phyloP scores from a whole-genome alignment of 2,888 invertebrate genomes.

The Eupsilia transversa region DNA sequence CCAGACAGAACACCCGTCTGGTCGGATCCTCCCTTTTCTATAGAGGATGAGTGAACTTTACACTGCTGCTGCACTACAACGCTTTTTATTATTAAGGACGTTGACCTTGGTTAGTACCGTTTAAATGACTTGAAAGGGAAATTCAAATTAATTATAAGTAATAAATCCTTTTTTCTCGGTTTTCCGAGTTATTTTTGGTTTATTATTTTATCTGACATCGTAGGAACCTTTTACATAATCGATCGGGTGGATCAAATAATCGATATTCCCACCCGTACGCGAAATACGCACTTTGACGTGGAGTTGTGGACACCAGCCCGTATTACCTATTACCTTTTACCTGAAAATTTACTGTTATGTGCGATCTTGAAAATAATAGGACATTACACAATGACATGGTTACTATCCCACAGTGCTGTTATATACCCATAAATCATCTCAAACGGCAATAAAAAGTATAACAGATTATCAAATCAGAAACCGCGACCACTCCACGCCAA shows the following conservation, averaged over 20 bases:
- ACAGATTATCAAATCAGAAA: background rate
- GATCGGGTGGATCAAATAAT: no score
- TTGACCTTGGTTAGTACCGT: background rate
- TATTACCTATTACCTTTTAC: background rate
- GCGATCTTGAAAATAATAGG: no score
- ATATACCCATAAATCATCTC: background rate
- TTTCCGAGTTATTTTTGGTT: background rate
- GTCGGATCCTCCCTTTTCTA: no score
- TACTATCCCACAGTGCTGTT: background rate
- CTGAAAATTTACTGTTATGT: background rate
- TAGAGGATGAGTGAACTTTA: no score
- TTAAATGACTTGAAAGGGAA: background rate
- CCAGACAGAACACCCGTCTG: no score
- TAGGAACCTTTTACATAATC: no score
- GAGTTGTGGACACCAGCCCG: no score
- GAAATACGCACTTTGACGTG: no score
- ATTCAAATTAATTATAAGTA: background rate
- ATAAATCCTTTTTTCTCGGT: background rate
- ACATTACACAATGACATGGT: background rate
- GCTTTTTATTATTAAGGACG: no score
- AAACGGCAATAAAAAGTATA: background rate
- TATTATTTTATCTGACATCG: background rate
- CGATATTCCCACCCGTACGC: no score
- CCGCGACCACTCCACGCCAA: conserved; percentile 4
- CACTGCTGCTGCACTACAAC: no score